Evolutionary conservation across 2,888 invertebrate species (phyloP).

Genomic region (Horisme vitalbata): DNA sequence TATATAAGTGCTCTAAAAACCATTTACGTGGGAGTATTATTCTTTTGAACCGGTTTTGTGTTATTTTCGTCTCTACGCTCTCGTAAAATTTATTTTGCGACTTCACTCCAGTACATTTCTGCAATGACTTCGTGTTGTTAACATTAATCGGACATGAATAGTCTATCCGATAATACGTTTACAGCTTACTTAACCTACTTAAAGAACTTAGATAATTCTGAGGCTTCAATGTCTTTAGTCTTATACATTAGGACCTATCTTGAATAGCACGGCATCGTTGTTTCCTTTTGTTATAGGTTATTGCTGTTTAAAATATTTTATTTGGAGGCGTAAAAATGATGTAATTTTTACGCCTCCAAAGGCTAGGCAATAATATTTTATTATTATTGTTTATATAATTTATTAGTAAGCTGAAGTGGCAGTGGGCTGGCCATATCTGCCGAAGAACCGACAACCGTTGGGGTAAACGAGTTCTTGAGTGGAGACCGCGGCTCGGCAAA

Average conservation of each 20-base stretch:
- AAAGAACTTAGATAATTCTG: constrained; percentile 48
- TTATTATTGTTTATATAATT: too few relatives aligned
- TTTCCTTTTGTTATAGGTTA: background rate
- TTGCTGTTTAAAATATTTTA: background rate
- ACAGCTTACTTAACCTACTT: constrained; percentile 61
- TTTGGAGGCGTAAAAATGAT: constrained; percentile 1
- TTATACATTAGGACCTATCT: constrained; percentile 38
- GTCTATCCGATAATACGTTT: constrained; percentile 53
- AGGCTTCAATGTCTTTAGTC: constrained; percentile 56
- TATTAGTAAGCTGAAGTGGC: too few relatives aligned
- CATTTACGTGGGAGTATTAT: constrained; percentile 48
- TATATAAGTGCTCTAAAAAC: constrained; percentile 63
- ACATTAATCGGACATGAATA: constrained; percentile 31
- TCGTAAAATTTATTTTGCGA: constrained; percentile 29
- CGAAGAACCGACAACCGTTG: too few relatives aligned
- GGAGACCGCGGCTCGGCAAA: too few relatives aligned
- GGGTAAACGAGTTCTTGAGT: too few relatives aligned
- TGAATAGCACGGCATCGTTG: constrained; percentile 18
- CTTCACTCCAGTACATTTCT: constrained; percentile 8
- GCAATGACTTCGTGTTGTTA: constrained; percentile 16
- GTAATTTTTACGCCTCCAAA: too few relatives aligned
- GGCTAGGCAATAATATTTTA: background rate
- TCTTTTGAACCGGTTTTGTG: constrained; percentile 43
- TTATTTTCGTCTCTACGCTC: constrained; percentile 42
- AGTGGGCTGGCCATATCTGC: too few relatives aligned